Evolutionary conservation across 1,140 invertebrate species (phyloP), one percentile per base, ranked within the genome.

Genomic region (Orchestia grillus): DNA sequence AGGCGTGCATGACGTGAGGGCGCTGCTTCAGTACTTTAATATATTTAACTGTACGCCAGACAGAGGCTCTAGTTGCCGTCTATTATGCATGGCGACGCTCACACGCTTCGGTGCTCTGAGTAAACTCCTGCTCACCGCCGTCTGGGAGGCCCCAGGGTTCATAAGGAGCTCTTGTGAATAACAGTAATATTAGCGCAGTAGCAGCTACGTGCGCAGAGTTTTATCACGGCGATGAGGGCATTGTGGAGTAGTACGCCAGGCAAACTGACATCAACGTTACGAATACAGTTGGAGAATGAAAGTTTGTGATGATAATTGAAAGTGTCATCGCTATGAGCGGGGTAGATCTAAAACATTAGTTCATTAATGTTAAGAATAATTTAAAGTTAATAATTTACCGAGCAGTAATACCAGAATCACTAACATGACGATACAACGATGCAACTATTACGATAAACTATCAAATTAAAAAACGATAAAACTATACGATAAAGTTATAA

Each of bases 41-140:
- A 44, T 94, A 94, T 94, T 94, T 47, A 94, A 94, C 92, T 94
- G 92, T 94, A 11, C 3, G 92, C 92, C 40, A 94, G 92, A 94
- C 92, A 40, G 92, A n/a, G 6, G 92, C 92, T 45, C 43, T 45
- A 15, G 92, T 47, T 47, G 92, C 43, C 44, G 19, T 94, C 90
- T 47, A 94, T 94, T 94, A 47, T 47, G 8, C 44, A 28, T n/a
- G 40, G 44, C 44, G 92, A 47, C 43, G 44, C 44, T 4, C 3
- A 16, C 90, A 87, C 41, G 87, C 87, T n/a, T n/a, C 87, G 36
- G 87, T 4, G 87, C 36, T n/a, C 41, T 23, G 15, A 77, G 62
- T 28, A 23, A 77, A 77, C 15, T 77, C 11, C 62, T 77, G 62
- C 36, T 28, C 62, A 15, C 28, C 28, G 62, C 11, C 62, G 62